These are phyloP conservation scores for Calidris pugnax DNA, from an alignment of 2,113 vertebrate genomes.

Conservation along the genomic window DNA sequence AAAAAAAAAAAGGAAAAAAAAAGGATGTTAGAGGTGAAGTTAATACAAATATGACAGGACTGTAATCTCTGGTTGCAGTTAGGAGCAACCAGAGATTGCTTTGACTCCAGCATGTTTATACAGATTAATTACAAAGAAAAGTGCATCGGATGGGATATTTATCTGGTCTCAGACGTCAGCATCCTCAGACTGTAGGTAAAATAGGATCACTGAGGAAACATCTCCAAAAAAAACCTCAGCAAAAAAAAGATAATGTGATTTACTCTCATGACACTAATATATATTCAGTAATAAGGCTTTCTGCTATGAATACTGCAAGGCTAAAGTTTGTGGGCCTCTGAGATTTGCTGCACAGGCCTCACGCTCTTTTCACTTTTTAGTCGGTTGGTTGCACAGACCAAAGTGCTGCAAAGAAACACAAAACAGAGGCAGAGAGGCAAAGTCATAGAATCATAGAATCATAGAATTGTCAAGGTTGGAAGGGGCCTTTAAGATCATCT, in stretches of 20 bases:
- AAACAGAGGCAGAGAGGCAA: background rate
- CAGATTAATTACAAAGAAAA: background rate
- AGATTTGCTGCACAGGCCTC: background rate
- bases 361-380: background rate
- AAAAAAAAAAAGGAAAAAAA: background rate
- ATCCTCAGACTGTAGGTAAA: background rate
- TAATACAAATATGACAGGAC: background rate
- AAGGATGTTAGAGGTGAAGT: background rate
- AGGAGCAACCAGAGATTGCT: background rate
- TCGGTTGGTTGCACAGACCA: background rate
- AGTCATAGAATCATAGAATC: background rate
- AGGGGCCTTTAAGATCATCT: too few species aligned
- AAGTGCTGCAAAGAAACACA: background rate
- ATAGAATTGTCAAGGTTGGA: too few species aligned
- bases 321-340: background rate
- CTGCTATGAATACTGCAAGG: background rate
- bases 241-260: background rate
- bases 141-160: background rate
- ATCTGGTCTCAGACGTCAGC: background rate
- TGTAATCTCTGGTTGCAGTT: too few species aligned
- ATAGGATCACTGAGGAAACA: background rate
- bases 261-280: background rate
- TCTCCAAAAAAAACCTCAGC: background rate
- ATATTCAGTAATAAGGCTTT: background rate
- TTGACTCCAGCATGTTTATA: background rate